Evolutionary conservation across 1,140 invertebrate species (phyloP), one percentile per base, ranked within the genome.

Genomic region (Pteromalus puparum): DNA sequence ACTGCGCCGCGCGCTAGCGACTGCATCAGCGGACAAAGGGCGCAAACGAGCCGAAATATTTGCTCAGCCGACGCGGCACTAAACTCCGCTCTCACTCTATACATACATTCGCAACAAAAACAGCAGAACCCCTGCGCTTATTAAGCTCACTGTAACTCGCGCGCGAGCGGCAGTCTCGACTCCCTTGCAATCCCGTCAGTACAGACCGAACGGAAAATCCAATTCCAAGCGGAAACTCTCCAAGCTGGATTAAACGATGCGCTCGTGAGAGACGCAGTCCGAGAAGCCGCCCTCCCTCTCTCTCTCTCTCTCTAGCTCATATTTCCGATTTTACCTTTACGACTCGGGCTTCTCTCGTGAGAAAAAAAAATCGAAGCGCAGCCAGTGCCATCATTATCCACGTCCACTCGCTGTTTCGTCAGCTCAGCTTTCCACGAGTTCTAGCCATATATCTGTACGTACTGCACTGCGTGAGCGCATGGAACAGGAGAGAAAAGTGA

Each of bases 181-280:
- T 61, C 18, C 53, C 53, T n/a, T 6, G 18, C 21, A 61, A 21
- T 61, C 18, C 21, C 18, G 53, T 61, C 53, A 61, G 53, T 61
- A 53, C 48, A 61, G 53, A n/a, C 53, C 18, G 53, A 61, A 61
- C 18, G 21, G 53, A 74, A 74, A 74, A 74, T 34, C 34, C 30
- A 74, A 74, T 74, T 38, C 12, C 72, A 6, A 42, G 72, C 34
- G 34, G 21, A 38, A 74, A 38, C 13, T 2, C 21, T 30, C 72
- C 7, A 74, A n/a, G 72, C 70, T 34, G 70, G 13, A 65, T 76
- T 83, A 67, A 76, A 28, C 2, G 73, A n/a, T 73, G 21, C 5
- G 53, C 6, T 5, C 53, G 0, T 2, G 3, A 48, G 13, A 48
- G 46, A 48, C 10, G 38, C 38, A 42, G 38, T 42, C 9, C 9